Evolutionary conservation across 2,113 vertebrate genomes (phyloP).

Genomic region (Hippocampus guttulatus): DNA sequence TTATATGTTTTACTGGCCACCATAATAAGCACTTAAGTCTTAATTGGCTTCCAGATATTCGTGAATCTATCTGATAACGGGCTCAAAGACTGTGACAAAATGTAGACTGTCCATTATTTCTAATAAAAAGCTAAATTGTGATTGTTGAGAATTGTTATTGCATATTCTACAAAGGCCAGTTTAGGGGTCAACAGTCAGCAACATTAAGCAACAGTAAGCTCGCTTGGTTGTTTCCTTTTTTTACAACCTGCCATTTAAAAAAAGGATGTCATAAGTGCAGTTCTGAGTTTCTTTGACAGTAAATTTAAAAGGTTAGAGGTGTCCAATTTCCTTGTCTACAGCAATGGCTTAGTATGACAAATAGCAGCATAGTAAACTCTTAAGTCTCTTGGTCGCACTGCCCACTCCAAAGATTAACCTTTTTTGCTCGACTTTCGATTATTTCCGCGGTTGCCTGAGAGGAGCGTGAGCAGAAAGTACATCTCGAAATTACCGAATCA

Average conservation of each 20-base stretch:
- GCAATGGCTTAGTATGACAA: conserved; percentile 64
- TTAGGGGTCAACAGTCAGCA: too few species aligned
- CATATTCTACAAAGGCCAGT: too few species aligned
- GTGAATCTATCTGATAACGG: too few species aligned
- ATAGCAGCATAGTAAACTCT: conserved; percentile 59
- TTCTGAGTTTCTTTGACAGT: conserved; percentile 68
- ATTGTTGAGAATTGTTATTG: too few species aligned
- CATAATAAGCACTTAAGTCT: too few species aligned
- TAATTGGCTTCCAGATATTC: too few species aligned
- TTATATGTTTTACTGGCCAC: too few species aligned
- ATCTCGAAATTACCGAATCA: conserved; percentile 30
- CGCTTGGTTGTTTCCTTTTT: background rate
- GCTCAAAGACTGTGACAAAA: too few species aligned
- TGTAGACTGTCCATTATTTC: too few species aligned
- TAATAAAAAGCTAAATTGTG: too few species aligned
- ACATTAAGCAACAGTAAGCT: too few species aligned
- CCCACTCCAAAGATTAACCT: conserved; percentile 65
- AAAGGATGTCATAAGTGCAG: conserved; percentile 14
- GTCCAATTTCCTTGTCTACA: conserved; percentile 61
- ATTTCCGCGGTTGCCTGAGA: conserved; percentile 50
- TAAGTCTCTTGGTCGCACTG: conserved; percentile 53
- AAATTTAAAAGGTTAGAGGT: conserved; percentile 69
- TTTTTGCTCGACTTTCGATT: conserved; percentile 51
- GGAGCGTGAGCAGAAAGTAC: conserved; percentile 4
- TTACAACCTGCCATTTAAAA: background rate